Percentiles rank a stretch among this genome's conserved stretches.
Evolutionary conservation across 1,140 invertebrate genomes (phyloP).

Genomic region (Scaptodrosophila lebanonensis): DNA sequence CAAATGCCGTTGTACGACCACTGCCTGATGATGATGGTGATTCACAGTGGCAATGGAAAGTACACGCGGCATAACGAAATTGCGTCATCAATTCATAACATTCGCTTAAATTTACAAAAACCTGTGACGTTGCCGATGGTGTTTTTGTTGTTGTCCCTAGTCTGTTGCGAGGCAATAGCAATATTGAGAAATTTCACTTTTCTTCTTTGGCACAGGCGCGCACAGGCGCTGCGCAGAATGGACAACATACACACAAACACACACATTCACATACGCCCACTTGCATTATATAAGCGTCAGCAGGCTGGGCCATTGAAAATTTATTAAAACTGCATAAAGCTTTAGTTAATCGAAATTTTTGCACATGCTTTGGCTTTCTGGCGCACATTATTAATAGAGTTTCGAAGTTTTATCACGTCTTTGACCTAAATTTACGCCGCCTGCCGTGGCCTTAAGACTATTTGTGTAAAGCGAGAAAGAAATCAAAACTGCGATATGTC

Average conservation of each 20-base stretch:
- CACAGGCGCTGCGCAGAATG: conserved; percentile 10
- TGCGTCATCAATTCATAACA: conserved; percentile 59
- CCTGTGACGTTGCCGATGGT: conserved; percentile 36
- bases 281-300: conserved; percentile 40
- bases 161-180: too few species aligned
- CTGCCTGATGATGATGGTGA: conserved; percentile 43
- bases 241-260: too few species aligned
- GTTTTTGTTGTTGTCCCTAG: too few species aligned
- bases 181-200: conserved; percentile 30
- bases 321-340: conserved; percentile 8
- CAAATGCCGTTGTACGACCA: too few species aligned
- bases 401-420: conserved; percentile 33
- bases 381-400: background rate
- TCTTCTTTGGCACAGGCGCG: conserved; percentile 24
- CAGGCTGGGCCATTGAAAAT: conserved; percentile 24
- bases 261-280: conserved; percentile 25
- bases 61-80: conserved; percentile 59
- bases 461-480: too few species aligned
- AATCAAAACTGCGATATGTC: too few species aligned
- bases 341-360: background rate
- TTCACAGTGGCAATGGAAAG: conserved; percentile 47
- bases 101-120: conserved; percentile 27
- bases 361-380: too few species aligned
- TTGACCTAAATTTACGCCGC: conserved; percentile 40
- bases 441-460: too few species aligned